Conservation (phyloP, 2,113 vertebrate species). For the Pelvicachromis taeniatus region DNA sequence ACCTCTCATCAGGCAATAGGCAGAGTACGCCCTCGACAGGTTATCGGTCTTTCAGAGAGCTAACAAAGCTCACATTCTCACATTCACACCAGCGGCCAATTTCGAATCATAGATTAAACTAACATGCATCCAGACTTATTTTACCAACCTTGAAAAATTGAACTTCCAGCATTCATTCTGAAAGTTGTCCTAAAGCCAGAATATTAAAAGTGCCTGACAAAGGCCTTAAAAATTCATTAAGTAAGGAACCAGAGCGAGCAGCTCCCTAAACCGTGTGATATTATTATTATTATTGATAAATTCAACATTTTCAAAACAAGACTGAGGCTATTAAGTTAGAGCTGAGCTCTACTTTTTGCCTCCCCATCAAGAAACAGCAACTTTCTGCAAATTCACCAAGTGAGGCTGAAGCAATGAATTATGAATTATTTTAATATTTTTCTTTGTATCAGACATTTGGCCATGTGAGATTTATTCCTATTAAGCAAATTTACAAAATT, state of each 20-base stretch:
- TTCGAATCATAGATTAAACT: neutral
- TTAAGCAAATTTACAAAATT: neutral
- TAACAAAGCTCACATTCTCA: neutral
- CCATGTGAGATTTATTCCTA: neutral
- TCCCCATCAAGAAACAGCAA: neutral
- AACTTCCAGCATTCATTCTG: neutral
- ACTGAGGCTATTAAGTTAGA: neutral
- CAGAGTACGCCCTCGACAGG: neutral
- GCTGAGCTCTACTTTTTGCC: neutral
- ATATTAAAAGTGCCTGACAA: neutral
- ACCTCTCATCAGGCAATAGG: neutral
- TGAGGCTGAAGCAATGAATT: neutral
- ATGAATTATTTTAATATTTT: neutral
- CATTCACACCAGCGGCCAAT: neutral
- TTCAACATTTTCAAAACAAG: neutral
- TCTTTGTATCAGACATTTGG: neutral
- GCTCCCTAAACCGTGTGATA: neutral
- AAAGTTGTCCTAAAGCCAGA: neutral
- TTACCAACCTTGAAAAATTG: neutral
- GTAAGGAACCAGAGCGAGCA: neutral
- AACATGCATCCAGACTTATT: neutral
- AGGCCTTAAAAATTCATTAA: neutral
- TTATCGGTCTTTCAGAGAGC: neutral
- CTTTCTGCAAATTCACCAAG: fast-evolving
- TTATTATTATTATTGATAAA: neutral